Percentiles rank a stretch among this genome's conserved stretches.
Conservation (phyloP, 2,888 invertebrate species). For the Troilus luridus region DNA sequence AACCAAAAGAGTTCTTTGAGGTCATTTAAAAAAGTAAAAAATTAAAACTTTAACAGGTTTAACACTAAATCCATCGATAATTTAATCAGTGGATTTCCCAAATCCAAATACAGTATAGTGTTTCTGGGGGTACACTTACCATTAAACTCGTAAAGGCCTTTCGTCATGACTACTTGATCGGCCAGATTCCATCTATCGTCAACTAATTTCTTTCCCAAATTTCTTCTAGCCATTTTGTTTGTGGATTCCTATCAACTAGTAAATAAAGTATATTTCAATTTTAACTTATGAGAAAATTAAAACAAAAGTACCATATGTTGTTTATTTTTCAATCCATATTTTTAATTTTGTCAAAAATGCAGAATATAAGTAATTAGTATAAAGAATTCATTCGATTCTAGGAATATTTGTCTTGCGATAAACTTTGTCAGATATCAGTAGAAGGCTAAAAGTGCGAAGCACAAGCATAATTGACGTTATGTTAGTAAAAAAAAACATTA, state of each 20-base stretch:
- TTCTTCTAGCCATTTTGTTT: slow-evolving; percentile 50
- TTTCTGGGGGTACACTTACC: slow-evolving; percentile 69
- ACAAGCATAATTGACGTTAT: no score
- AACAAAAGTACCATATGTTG: not conserved
- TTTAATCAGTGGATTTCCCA: not conserved
- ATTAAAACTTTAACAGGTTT: not conserved
- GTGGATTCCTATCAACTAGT: not conserved
- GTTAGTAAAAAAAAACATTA: no score
- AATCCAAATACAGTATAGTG: not conserved
- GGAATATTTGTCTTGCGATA: not conserved
- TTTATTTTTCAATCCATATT: slow-evolving; percentile 31
- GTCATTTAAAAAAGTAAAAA: no score
- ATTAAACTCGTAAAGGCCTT: slow-evolving; percentile 77
- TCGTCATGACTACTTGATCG: slow-evolving; percentile 78
- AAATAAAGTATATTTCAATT: not conserved
- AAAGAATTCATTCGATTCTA: not conserved
- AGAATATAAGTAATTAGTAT: not conserved
- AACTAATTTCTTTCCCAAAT: slow-evolving; percentile 71
- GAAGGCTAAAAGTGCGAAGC: no score
- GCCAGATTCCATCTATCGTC: slow-evolving; percentile 77
- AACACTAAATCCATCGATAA: not conserved
- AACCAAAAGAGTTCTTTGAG: no score
- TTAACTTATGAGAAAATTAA: not conserved
- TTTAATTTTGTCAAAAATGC: not conserved
- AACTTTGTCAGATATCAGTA: no score